Percentiles rank a stretch among this genome's conserved stretches.
Evolutionary conservation across 2,113 vertebrate species (phyloP).

Genomic region (Geococcyx californianus): DNA sequence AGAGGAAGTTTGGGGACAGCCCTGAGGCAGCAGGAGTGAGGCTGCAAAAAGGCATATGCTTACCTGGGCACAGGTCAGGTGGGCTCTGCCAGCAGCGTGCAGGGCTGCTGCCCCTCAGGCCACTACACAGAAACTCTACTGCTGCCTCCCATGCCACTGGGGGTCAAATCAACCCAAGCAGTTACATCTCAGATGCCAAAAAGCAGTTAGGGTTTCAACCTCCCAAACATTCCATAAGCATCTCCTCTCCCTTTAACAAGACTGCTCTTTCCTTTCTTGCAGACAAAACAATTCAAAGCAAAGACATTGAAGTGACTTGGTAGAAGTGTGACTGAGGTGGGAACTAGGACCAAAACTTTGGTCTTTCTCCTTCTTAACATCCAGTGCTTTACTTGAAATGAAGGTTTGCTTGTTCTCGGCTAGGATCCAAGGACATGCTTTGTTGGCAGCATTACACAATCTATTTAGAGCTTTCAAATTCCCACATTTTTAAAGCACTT

Average conservation of each 20-base stretch:
- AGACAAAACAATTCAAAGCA: background rate
- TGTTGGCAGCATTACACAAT: constrained; percentile 7
- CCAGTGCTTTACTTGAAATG: background rate
- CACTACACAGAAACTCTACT: background rate
- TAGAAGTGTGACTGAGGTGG: background rate
- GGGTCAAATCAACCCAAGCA: background rate
- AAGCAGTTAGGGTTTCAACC: background rate
- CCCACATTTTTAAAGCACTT: constrained; percentile 36
- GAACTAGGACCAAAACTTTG: background rate
- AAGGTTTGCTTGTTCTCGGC: constrained; percentile 30
- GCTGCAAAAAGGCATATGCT: background rate
- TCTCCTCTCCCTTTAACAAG: background rate
- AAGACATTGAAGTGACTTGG: background rate
- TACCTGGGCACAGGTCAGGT: background rate
- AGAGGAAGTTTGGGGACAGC: background rate
- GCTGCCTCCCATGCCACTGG: background rate
- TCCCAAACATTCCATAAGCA: background rate
- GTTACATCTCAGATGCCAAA: background rate
- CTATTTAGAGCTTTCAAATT: constrained; percentile 41
- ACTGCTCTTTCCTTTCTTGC: background rate
- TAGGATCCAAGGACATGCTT: constrained; percentile 33
- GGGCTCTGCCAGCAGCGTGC: background rate
- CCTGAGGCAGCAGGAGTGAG: background rate
- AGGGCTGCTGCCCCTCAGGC: background rate
- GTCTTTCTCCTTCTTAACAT: background rate